These are phyloP conservation scores for Aleiodes alternator DNA, from an alignment of 2,888 invertebrate genomes.

Conservation along the genomic window DNA sequence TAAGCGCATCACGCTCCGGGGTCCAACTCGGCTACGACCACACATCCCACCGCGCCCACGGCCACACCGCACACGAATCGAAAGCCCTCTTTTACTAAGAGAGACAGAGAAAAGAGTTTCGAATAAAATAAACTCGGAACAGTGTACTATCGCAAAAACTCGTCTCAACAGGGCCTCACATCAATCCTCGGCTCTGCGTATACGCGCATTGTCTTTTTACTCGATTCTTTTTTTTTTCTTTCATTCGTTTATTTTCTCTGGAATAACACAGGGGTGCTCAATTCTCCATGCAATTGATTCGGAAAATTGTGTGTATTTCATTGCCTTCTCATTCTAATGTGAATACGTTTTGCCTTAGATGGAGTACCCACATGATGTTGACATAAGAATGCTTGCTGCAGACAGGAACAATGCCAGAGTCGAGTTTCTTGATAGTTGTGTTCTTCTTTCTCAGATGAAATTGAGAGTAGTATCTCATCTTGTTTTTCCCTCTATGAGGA, in stretches of 20 bases:
- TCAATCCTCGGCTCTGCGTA: slow-evolving; percentile 54
- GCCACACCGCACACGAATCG: slow-evolving; percentile 63
- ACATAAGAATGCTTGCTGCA: slow-evolving; percentile 47
- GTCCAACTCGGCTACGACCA: slow-evolving; percentile 42
- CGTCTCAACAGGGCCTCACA: slow-evolving; percentile 67
- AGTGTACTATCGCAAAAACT: slow-evolving; percentile 68
- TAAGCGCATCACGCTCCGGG: slow-evolving; percentile 57
- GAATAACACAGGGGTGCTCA: slow-evolving; percentile 36
- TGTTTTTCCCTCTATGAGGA: not conserved
- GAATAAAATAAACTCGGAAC: slow-evolving; percentile 67
- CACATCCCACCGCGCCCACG: slow-evolving; percentile 55
- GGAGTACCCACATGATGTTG: slow-evolving; percentile 32
- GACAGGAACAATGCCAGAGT: slow-evolving; percentile 50
- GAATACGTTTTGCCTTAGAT: not conserved
- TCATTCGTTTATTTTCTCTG: slow-evolving; percentile 15
- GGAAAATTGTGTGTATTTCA: slow-evolving; percentile 2
- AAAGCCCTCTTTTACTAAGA: slow-evolving; percentile 42
- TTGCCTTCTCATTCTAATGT: not conserved
- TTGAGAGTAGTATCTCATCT: no score
- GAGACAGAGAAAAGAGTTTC: slow-evolving; percentile 46
- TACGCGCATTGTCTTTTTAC: slow-evolving; percentile 13
- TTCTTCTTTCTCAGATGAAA: not conserved
- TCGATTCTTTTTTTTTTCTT: slow-evolving; percentile 21
- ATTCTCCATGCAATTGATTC: slow-evolving; percentile 17
- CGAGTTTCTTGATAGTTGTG: not conserved